phyloP scores from a whole-genome alignment of 2,888 invertebrate genomes.

The Dione vanillae region DNA sequence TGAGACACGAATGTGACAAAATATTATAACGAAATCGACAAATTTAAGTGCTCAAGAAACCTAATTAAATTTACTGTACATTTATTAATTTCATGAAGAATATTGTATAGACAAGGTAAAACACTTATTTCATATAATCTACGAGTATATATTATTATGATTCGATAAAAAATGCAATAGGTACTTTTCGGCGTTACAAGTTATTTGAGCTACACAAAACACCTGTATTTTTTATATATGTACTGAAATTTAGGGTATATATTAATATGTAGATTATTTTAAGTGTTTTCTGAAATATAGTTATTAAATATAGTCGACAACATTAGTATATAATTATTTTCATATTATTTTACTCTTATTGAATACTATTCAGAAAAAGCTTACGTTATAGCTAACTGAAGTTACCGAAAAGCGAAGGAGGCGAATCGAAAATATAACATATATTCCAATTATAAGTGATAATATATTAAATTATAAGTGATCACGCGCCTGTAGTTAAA shows the following conservation, averaged over 20 bases:
- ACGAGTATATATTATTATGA: no score
- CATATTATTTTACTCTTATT: not conserved
- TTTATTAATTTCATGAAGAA: not conserved
- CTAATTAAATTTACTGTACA: not conserved
- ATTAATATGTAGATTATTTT: no score
- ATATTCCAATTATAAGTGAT: no score
- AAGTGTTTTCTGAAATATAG: no score
- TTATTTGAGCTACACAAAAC: no score
- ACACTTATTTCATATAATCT: no score
- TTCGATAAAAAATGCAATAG: no score
- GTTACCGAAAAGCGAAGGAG: conserved; percentile 26
- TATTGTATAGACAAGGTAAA: no score
- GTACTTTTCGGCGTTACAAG: no score
- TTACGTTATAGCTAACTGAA: conserved; percentile 1
- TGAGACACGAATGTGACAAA: conserved; percentile 1
- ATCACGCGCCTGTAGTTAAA: not conserved
- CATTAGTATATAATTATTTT: not conserved
- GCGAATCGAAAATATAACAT: conserved; percentile 7
- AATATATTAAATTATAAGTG: not conserved
- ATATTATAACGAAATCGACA: not conserved
- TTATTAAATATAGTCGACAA: no score
- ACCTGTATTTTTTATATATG: no score
- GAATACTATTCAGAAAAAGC: not conserved
- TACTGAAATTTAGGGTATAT: no score
- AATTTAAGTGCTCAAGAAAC: not conserved